These are phyloP conservation scores for Lonchura striata DNA, from an alignment of 2,113 vertebrate species.

Conservation along the genomic window DNA sequence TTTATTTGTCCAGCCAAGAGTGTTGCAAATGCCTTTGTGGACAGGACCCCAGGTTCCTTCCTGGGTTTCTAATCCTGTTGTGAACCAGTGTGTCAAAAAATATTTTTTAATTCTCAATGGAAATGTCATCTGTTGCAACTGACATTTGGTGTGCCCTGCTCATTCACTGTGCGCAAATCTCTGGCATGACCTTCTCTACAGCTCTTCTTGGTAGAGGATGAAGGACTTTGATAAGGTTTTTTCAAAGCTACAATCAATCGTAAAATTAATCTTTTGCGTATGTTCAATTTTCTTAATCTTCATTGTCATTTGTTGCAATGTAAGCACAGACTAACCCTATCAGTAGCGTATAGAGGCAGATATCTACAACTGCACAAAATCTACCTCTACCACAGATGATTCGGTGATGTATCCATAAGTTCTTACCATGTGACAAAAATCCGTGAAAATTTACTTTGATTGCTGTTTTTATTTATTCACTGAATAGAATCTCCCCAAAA, in stretches of 20 bases:
- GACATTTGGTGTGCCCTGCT: not conserved
- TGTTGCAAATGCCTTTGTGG: not conserved
- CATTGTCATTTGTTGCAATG: not conserved
- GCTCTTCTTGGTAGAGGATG: not conserved
- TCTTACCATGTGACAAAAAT: not conserved
- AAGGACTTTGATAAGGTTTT: not conserved
- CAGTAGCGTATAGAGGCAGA: not conserved
- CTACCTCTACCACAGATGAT: not conserved
- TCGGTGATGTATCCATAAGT: not conserved
- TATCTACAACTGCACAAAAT: not conserved
- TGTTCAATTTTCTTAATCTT: not conserved
- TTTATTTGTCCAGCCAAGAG: not conserved
- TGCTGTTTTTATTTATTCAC: not conserved
- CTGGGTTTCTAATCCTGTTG: fast-evolving
- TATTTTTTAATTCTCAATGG: fast-evolving
- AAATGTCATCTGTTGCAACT: not conserved
- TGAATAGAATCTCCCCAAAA: not conserved
- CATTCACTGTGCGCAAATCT: not conserved
- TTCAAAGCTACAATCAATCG: not conserved
- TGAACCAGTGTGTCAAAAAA: not conserved
- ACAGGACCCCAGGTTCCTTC: not conserved
- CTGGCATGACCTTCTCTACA: not conserved
- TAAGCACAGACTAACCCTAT: not conserved
- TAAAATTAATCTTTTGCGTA: not conserved
- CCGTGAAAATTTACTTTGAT: not conserved